Conservation (phyloP, 2,888 invertebrate species). For the Melinaea marsaeus region DNA sequence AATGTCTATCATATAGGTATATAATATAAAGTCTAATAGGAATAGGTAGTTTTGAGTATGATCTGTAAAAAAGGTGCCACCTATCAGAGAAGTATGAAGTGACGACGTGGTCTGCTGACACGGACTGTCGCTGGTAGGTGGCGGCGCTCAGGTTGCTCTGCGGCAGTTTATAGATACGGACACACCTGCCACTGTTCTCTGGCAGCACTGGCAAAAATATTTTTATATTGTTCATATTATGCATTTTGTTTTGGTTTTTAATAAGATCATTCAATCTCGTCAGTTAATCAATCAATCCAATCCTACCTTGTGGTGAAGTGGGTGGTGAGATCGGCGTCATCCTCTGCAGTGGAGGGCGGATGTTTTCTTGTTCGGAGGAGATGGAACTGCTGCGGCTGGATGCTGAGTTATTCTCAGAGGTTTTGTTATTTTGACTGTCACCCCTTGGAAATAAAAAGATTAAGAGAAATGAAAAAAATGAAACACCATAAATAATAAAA, state of each 20-base stretch:
- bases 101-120: slow-evolving; percentile 70
- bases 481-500: background rate
- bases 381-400: slow-evolving; percentile 71
- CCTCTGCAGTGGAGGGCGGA: slow-evolving; percentile 64
- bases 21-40: too few species aligned
- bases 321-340: slow-evolving; percentile 71
- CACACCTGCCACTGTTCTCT: slow-evolving; percentile 69
- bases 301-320: slow-evolving; percentile 65
- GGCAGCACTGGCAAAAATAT: slow-evolving; percentile 52
- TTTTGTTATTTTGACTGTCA: slow-evolving; percentile 45
- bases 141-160: slow-evolving; percentile 71
- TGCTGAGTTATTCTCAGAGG: slow-evolving; percentile 61
- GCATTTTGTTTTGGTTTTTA: too few species aligned
- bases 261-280: too few species aligned
- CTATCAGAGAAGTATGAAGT: slow-evolving; percentile 67
- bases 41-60: too few species aligned
- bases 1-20: too few species aligned
- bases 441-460: slow-evolving; percentile 12
- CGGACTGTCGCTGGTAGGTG: slow-evolving; percentile 68
- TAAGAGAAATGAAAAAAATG: background rate
- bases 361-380: slow-evolving; percentile 70
- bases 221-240: too few species aligned
- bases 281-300: background rate
- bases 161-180: slow-evolving; percentile 70
- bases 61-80: slow-evolving; percentile 32